Evolutionary conservation across 2,113 vertebrate species (phyloP), one percentile per base, ranked within the genome.

Genomic region (Otis tarda): DNA sequence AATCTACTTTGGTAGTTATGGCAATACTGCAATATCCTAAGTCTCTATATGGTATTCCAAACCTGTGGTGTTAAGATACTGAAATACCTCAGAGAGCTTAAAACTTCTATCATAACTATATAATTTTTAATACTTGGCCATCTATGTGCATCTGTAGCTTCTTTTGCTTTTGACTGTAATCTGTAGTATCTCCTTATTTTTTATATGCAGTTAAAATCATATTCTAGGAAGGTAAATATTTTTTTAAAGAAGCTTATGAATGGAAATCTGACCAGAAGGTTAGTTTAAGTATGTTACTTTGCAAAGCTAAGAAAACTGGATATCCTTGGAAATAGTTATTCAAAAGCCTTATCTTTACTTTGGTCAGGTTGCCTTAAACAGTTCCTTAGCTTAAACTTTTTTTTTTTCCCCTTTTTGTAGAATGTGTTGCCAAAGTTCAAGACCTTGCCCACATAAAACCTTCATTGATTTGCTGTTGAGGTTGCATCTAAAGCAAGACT

Each of bases 361-460:
- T 94, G 95, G 95, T 96, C 95, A 94, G 92, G 80, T 94, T 94
- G 95, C 95, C 95, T 97, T 97, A 96, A 96, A 93, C 90, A 93
- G 69, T 96, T 96, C 93, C 76, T 93, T 68, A 77, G 75, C 61
- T 89, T 60, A 73, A 65, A 16, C 21, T 27, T 37, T 41, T 45
- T 59, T 59, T 23, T 15, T 56, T 15, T 37, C 27, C 14, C 41
- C 27, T 70, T 70, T 70, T 50, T 89, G 50, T 83, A 75, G 55
- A 86, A 47, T 75, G 35, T 20, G 4, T 96, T 82, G 83, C 76
- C 89, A 91, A 80, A 96, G 81, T 86, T 69, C 71, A 85, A 81
- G 70, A 94, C 50, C 53, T 93, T 91, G 68, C 84, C 81, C 90
- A 70, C 10, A 31, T 49, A 37, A 81, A 73, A 89, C 87, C 84